These are phyloP conservation scores for Episyrphus balteatus DNA, from an alignment of 1,140 invertebrate genomes.

Conservation along the genomic window DNA sequence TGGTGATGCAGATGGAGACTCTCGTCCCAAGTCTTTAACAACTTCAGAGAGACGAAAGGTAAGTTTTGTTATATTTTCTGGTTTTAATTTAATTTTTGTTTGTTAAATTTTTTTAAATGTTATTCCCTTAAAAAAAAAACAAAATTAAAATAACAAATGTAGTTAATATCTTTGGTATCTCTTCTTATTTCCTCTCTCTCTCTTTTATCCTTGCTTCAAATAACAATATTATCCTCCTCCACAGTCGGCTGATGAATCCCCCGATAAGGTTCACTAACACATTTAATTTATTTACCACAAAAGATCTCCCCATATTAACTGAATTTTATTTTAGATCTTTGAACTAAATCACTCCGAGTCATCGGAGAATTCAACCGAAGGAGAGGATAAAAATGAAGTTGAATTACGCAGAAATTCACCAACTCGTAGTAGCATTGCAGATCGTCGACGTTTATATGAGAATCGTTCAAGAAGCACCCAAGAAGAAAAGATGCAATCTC, in stretches of 20 bases:
- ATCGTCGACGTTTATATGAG: slow-evolving; percentile 64
- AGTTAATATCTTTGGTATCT: too few relatives aligned
- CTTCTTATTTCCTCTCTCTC: slow-evolving; percentile 5
- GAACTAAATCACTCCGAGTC: slow-evolving; percentile 32
- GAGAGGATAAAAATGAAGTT: slow-evolving; percentile 31
- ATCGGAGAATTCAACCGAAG: slow-evolving; percentile 32
- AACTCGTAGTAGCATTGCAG: slow-evolving; percentile 62
- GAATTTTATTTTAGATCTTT: slow-evolving; percentile 20
- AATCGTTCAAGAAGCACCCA: slow-evolving; percentile 50
- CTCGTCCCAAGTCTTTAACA: slow-evolving; percentile 49
- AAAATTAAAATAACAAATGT: not conserved
- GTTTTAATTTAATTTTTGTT: slow-evolving; percentile 1
- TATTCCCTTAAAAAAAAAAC: not conserved
- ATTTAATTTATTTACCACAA: not conserved
- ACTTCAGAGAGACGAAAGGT: slow-evolving; percentile 59
- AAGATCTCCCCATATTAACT: not conserved
- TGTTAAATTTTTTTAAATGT: not conserved
- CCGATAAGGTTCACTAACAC: slow-evolving; percentile 34
- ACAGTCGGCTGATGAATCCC: slow-evolving; percentile 35
- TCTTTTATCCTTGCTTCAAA: slow-evolving; percentile 1
- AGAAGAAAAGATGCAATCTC: slow-evolving; percentile 55
- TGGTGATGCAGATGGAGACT: slow-evolving; percentile 8
- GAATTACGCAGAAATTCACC: slow-evolving; percentile 34
- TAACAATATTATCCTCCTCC: slow-evolving; percentile 17
- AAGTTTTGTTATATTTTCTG: slow-evolving; percentile 10